Evolutionary conservation across 2,888 invertebrate species (phyloP).

Genomic region (Cancer borealis): DNA sequence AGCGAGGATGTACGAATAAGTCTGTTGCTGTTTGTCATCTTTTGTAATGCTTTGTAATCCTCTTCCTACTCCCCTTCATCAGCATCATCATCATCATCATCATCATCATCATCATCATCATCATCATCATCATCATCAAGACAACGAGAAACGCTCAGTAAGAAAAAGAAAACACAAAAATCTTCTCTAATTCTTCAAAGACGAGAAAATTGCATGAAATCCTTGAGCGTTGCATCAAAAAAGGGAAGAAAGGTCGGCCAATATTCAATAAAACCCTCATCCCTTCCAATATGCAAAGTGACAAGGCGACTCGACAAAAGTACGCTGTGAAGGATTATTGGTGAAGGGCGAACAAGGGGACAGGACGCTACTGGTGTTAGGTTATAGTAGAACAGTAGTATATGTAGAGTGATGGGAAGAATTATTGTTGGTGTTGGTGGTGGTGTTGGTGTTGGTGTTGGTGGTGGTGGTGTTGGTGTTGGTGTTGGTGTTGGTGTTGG

Average conservation of each 20-base stretch:
- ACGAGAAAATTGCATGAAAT: background rate
- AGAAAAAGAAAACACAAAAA: too few species aligned
- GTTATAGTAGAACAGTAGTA: too few species aligned
- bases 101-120: background rate
- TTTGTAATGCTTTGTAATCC: too few species aligned
- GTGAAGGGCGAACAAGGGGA: background rate
- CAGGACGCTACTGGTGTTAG: background rate
- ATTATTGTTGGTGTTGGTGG: too few species aligned
- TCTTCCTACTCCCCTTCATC: background rate
- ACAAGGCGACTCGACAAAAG: background rate
- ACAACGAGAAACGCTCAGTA: background rate
- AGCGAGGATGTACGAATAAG: too few species aligned
- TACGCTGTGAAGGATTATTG: background rate
- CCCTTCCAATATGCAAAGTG: background rate
- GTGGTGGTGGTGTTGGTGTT: too few species aligned
- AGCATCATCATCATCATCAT: constrained; percentile 42
- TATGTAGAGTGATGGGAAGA: too few species aligned
- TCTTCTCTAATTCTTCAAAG: too few species aligned
- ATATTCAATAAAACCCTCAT: background rate
- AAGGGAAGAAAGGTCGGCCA: background rate
- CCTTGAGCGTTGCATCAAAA: background rate
- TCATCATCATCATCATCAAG: background rate
- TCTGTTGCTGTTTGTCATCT: too few species aligned
- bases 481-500: too few species aligned
- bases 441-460: too few species aligned